Evolutionary conservation across 2,113 vertebrate genomes (phyloP), one percentile per base, ranked within the genome.

Genomic region (Reinhardtius hippoglossoides): DNA sequence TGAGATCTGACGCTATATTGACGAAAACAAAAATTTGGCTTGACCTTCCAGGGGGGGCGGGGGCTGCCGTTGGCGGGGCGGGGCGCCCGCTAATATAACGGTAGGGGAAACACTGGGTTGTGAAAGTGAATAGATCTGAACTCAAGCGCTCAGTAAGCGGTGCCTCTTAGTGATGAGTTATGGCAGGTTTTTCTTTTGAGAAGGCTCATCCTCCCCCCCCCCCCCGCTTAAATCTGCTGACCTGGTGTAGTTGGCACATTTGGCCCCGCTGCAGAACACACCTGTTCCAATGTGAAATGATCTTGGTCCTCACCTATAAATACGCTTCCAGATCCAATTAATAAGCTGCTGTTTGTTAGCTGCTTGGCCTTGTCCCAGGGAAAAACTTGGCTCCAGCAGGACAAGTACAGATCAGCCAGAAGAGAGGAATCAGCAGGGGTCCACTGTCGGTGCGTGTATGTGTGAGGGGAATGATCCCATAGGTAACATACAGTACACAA

Each of bases 241-340:
- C 80, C 9, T 52, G 12, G 16, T 78, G 59, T 26, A 14, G 23
- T 77, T 82, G 70, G 46, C 46, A 50, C 40, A 13, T 42, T 42
- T 87, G 83, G 82, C 87, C 20, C 44, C 1, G 24, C 78, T 73
- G 59, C 76, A 67, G 52, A 77, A 54, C 62, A 67, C 81, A 78
- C 78, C 88, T 88, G 85, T 48, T 88, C 68, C 76, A 58, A 65
- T 66, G 74, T 81, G 80, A 90, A 90, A 90, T 85, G 42, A 89
- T 86, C 56, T 78, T 46, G 57, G 66, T 78, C 85, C 44, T 72
- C 69, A 80, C 77, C 69, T 81, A 86, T 73, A 89, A 92, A 93
- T 82, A 81, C 21, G 56, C 79, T 31, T 84, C 86, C 78, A 71
- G 59, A 85, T 79, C 69, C 76, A 89, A 87, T 91, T 90, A 89